Evolutionary conservation across 2,113 vertebrate species (phyloP), one percentile per base, ranked within the genome.

Genomic region (Sebastes schlegelii): DNA sequence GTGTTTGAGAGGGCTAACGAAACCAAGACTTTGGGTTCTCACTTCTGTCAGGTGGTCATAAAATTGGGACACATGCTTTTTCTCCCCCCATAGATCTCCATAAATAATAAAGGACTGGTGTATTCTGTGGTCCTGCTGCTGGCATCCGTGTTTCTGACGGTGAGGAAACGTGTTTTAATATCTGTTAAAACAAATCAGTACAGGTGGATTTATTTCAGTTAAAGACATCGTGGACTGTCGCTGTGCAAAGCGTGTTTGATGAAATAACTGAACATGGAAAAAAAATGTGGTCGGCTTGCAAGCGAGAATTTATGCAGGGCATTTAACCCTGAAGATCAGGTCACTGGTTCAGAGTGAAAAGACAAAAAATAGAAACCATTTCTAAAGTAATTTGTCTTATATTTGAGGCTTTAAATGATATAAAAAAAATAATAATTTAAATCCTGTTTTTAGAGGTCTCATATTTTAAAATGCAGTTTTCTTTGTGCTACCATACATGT

Each of bases 81-180:
- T 49, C 74, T 26, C 3, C 21, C 9, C n/a, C 43, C 2, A 72
- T 90, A 96, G 96, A 82, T 96, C 55, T 89, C 64, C 80, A 96
- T 96, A 80, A 96, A 96, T 82, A 96, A 96, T 90, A 96, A 95
- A 89, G 95, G 96, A 43, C 91, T 96, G 91, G 94, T 96, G 21
- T 96, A 96, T 90, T 96, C 96, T 2, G 95, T 96, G 40, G 6
- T 96, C 83, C 93, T 96, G 77, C 94, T 96, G 82, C 91, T 96
- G 74, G 96, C 95, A 0, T 96, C 96, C 8, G 95, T 96, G 79
- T 95, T 95, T 84, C 91, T 96, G 58, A 96, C 95, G 17, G 96
- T 96, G 64, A 95, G 95, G 85, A 63, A 67, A 75, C n/a, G 10
- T n/a, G 14, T 76, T 64, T 60, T 45, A 3, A 13, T 62, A 19